Base-by-base conservation (phyloP, 2,888 invertebrate genomes). In the Ceratothoa steindachneri region DNA sequence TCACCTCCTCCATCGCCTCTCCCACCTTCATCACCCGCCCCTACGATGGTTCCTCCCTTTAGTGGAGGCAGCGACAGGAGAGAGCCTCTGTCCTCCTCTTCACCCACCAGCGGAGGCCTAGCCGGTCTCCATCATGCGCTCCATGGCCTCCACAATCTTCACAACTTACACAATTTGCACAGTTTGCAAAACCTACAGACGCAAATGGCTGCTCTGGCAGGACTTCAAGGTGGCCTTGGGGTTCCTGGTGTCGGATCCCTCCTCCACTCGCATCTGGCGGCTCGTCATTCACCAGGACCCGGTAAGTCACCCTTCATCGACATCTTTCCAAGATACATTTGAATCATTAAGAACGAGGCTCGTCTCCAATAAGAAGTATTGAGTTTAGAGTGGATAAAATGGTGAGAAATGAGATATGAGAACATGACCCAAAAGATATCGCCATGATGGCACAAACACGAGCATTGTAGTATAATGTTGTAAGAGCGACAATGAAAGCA, bases 201-300 rank as follows among this genome's bases (percentile, higher is more conserved):
- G 15, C 78, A 78, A 69, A 78, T 78, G 78, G 78, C 78, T 1
- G 78, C 78, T 12, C 69, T 78, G 41, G 78, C 75, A 15, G 73
- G 78, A 1, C 71, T 75, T n/a, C 77, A 77, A 27, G 75, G 77
- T 22, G 74, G 77, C 9, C 64, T 72, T 29, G 77, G 71, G 12
- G 60, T 73, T 7, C 74, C 74, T 22, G 68, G 75, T 27, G 77
- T 75, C 1, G 51, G 72, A 5, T 72, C 72, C 15, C 75, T 77
- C 22, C 73, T 77, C 9, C 77, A 77, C 66, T 75, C 77, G 4
- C 77, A 75, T 72, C 67, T 77, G 55, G 55, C 55, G 19, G 55
- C 55, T 55, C 55, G 19, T 15, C 55, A 55, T 55, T 55, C 55
- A 19, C 55, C 55, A 15, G 55, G 55, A 5, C 55, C 55, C 19